Conservation (phyloP, 2,888 invertebrate genomes). For the Caenorhabditis macrosperma region DNA sequence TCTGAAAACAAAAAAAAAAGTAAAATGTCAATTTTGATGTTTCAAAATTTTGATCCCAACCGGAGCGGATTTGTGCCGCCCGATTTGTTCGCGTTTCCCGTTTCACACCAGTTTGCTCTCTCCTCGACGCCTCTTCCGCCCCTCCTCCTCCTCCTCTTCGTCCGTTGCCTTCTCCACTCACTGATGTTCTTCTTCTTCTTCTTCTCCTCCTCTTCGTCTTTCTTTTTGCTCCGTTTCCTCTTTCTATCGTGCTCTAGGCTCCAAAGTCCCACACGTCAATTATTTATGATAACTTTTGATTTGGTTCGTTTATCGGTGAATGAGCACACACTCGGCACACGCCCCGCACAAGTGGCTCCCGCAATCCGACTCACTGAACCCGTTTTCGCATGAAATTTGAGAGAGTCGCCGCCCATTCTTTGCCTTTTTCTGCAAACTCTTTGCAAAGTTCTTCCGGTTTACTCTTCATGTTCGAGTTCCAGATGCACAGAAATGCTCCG, state of each 20-base stretch:
- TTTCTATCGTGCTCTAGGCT: slow-evolving; percentile 11
- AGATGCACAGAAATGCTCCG: slow-evolving; percentile 38
- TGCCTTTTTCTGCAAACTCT: background rate
- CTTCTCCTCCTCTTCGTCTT: slow-evolving; percentile 3
- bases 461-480: slow-evolving; percentile 12
- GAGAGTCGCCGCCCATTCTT: background rate
- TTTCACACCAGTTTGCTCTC: slow-evolving; percentile 39
- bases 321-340: slow-evolving; percentile 20
- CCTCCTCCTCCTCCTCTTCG: slow-evolving; percentile 36
- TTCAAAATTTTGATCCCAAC: slow-evolving; percentile 3
- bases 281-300: slow-evolving; percentile 51
- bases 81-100: slow-evolving; percentile 49
- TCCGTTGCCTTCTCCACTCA: slow-evolving; percentile 21
- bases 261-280: slow-evolving; percentile 34
- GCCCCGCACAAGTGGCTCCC: background rate
- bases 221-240: slow-evolving; percentile 17
- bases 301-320: slow-evolving; percentile 46
- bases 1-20: background rate
- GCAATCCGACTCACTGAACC: background rate
- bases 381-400: slow-evolving; percentile 45
- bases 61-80: slow-evolving; percentile 46
- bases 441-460: slow-evolving; percentile 20
- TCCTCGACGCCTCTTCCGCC: slow-evolving; percentile 25
- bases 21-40: background rate
- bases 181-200: slow-evolving; percentile 44